phyloP scores from a whole-genome alignment of 37 sponge, comb jelly and placozoan genomes.

The Ephydatia muelleri region DNA sequence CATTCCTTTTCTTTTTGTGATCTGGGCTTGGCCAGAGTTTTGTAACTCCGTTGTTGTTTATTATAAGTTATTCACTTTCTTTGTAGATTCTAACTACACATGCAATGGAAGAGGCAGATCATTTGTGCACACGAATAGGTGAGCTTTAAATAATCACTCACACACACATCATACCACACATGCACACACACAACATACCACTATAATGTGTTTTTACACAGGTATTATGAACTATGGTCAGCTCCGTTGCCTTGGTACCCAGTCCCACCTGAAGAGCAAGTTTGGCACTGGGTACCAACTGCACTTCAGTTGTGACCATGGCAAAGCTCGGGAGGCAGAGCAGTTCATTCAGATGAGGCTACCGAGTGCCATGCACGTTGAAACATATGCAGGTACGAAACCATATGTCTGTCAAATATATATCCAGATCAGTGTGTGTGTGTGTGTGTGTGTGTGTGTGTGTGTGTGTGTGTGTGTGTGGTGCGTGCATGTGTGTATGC shows the following conservation, averaged over 20 bases:
- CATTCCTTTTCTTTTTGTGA: too few relatives aligned
- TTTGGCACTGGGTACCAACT: slow-evolving; percentile 83
- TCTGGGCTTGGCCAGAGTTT: too few relatives aligned
- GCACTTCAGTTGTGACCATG: slow-evolving; percentile 55
- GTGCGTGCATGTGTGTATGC: too few relatives aligned
- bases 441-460: too few relatives aligned
- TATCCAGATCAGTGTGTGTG: too few relatives aligned
- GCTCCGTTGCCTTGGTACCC: slow-evolving; percentile 63
- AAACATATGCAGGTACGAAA: slow-evolving; percentile 75
- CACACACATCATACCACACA: not conserved
- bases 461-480: too few relatives aligned
- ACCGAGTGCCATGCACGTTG: slow-evolving; percentile 52
- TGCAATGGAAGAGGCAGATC: slow-evolving; percentile 84
- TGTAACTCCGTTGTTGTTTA: not conserved
- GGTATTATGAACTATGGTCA: slow-evolving; percentile 81
- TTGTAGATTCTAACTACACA: slow-evolving; percentile 78
- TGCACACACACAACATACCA: not conserved
- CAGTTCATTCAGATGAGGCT: slow-evolving; percentile 36
- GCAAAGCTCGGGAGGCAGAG: slow-evolving; percentile 42
- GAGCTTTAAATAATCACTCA: not conserved
- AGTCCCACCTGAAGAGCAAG: slow-evolving; percentile 72
- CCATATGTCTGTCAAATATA: too few relatives aligned
- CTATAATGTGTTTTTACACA: not conserved
- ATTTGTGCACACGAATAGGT: slow-evolving; percentile 75
- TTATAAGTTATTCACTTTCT: not conserved